These are phyloP conservation scores for Bicyclus anynana DNA, from an alignment of 1,140 invertebrate species.

Conservation along the genomic window DNA sequence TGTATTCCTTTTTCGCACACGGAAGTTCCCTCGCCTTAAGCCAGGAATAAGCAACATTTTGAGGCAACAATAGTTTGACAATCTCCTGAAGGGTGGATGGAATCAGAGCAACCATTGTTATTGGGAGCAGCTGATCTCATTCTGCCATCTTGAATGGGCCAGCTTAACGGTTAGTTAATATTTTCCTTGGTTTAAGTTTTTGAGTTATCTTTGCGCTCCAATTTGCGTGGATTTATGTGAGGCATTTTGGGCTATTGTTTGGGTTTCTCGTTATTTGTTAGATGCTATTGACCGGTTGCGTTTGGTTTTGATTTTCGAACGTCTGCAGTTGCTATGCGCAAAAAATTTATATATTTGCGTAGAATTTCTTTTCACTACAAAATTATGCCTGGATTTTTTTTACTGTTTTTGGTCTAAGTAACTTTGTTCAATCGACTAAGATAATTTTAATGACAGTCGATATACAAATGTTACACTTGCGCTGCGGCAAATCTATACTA, in stretches of 20 bases:
- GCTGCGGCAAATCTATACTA: too few species aligned
- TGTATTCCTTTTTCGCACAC: constrained; percentile 56
- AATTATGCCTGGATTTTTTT: too few species aligned
- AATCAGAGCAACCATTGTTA: constrained; percentile 50
- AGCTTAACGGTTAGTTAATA: constrained; percentile 19
- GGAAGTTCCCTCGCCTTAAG: constrained; percentile 49
- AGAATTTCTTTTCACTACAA: neutral
- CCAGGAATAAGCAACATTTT: constrained; percentile 38
- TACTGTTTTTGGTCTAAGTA: too few species aligned
- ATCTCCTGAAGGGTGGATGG: constrained; percentile 40
- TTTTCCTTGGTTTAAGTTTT: constrained; percentile 16
- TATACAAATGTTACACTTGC: too few species aligned
- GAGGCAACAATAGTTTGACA: constrained; percentile 38
- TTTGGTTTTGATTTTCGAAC: neutral
- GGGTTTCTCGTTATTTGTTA: neutral
- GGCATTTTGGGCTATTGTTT: constrained; percentile 3
- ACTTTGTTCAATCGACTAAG: too few species aligned
- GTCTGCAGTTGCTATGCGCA: neutral
- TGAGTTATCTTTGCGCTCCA: constrained; percentile 39
- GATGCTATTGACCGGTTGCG: neutral
- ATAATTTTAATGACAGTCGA: too few species aligned
- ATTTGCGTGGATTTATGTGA: constrained; percentile 43
- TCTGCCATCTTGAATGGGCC: constrained; percentile 23
- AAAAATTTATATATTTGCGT: neutral
- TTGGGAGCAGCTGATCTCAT: constrained; percentile 42